phyloP scores from a whole-genome alignment of 2,888 invertebrate genomes.

The Drosophila barbarae region DNA sequence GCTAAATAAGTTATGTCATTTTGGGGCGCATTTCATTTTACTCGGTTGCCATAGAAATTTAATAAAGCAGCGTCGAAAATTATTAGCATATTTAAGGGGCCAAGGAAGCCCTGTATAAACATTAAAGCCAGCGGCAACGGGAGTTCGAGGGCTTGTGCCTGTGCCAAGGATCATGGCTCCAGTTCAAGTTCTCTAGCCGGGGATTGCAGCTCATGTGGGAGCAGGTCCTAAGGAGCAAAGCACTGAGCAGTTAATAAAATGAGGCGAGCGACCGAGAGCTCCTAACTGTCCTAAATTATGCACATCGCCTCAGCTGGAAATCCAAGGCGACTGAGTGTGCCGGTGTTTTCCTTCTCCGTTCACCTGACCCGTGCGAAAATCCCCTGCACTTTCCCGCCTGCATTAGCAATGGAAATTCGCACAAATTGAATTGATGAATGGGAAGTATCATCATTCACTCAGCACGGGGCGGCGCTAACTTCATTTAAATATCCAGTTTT shows the following conservation, averaged over 20 bases:
- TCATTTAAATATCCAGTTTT: slow-evolving; percentile 16
- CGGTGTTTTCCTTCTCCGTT: neutral
- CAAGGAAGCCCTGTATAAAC: slow-evolving; percentile 24
- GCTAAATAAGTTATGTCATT: slow-evolving; percentile 68
- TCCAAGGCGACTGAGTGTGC: slow-evolving; percentile 33
- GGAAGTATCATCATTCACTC: slow-evolving; percentile 23
- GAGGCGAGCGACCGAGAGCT: slow-evolving; percentile 29
- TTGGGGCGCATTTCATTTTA: slow-evolving; percentile 54
- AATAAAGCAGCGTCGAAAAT: slow-evolving; percentile 65
- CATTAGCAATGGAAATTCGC: slow-evolving; percentile 40
- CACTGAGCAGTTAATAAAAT: slow-evolving; percentile 46
- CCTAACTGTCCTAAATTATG: slow-evolving; percentile 49
- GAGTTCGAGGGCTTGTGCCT: slow-evolving; percentile 25
- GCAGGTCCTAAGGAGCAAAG: neutral
- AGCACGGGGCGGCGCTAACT: slow-evolving; percentile 3
- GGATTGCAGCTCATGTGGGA: slow-evolving; percentile 26
- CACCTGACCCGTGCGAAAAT: slow-evolving; percentile 8
- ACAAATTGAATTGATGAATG: slow-evolving; percentile 39
- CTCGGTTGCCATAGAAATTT: slow-evolving; percentile 65
- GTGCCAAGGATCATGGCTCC: slow-evolving; percentile 29
- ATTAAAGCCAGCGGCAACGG: slow-evolving; percentile 24
- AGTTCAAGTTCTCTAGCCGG: slow-evolving; percentile 41
- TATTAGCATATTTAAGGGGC: slow-evolving; percentile 68
- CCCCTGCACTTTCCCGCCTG: slow-evolving; percentile 9
- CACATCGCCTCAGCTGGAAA: slow-evolving; percentile 15